Evolutionary conservation across 2,113 vertebrate species (phyloP).

Genomic region (Malaclemys terrapin): DNA sequence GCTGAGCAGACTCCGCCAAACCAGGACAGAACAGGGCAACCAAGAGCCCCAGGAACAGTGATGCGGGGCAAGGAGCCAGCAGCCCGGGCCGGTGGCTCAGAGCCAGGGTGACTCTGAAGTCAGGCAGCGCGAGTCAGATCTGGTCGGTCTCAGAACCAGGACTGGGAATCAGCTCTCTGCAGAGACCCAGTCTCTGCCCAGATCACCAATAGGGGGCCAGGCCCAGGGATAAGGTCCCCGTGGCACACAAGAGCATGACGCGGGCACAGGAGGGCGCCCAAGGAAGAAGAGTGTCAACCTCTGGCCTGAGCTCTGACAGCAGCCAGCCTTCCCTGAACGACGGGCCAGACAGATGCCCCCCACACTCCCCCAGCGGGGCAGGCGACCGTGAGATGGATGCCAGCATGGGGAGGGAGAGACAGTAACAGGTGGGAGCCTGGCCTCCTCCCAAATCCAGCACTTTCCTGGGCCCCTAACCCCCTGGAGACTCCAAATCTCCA

Average conservation of each 20-base stretch:
- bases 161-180: fast-evolving
- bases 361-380: not conserved
- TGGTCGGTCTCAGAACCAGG: conserved; percentile 27
- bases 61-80: not conserved
- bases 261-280: not conserved
- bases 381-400: fast-evolving
- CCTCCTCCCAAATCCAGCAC: not conserved
- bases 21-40: not conserved
- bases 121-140: not conserved
- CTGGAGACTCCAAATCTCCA: not conserved
- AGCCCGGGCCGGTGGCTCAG: not conserved
- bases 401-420: fast-evolving
- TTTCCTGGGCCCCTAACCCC: fast-evolving
- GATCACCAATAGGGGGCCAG: fast-evolving
- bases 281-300: not conserved
- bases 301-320: not conserved
- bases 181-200: not conserved
- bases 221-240: not conserved
- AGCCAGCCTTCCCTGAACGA: not conserved
- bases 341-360: not conserved
- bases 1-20: not conserved
- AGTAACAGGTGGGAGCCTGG: fast-evolving
- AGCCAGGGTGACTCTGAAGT: not conserved
- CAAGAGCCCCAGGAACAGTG: not conserved
- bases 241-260: not conserved